These are phyloP conservation scores for Nematolebias whitei DNA, from an alignment of 2,113 vertebrate species.

Conservation along the genomic window DNA sequence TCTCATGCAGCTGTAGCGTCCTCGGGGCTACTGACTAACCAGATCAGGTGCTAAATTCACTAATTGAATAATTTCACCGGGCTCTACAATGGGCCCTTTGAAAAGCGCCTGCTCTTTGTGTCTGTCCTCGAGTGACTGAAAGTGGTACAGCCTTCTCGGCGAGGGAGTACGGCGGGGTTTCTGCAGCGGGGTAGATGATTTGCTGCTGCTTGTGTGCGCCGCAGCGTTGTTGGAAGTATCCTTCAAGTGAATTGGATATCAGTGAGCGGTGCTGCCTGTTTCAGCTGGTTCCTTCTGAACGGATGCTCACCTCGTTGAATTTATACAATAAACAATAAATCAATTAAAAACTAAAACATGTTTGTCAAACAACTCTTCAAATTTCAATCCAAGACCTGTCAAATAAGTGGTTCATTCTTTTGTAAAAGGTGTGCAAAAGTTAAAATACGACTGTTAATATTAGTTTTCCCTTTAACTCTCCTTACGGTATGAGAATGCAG, in stretches of 20 bases:
- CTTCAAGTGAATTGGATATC: constrained; percentile 43
- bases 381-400: constrained; percentile 16
- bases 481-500: too few species aligned
- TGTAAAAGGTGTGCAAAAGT: not conserved
- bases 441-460: not conserved
- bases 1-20: constrained; percentile 72
- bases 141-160: constrained; percentile 54
- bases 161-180: constrained; percentile 39
- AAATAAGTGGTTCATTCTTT: not conserved
- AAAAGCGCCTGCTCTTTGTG: constrained; percentile 74
- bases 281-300: constrained; percentile 28
- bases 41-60: constrained; percentile 81
- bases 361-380: not conserved
- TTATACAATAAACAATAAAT: too few species aligned
- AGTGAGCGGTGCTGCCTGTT: constrained; percentile 27
- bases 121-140: constrained; percentile 70
- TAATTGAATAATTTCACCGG: constrained; percentile 79
- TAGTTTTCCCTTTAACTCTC: not conserved
- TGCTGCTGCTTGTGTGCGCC: constrained; percentile 40
- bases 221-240: constrained; percentile 40
- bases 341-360: constrained; percentile 22
- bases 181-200: constrained; percentile 40
- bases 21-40: constrained; percentile 72
- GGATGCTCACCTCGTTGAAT: constrained; percentile 35
- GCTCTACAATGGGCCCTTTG: constrained; percentile 72